Evolutionary conservation across 2,113 vertebrate genomes (phyloP).

Genomic region (Myotis lucifugus): DNA sequence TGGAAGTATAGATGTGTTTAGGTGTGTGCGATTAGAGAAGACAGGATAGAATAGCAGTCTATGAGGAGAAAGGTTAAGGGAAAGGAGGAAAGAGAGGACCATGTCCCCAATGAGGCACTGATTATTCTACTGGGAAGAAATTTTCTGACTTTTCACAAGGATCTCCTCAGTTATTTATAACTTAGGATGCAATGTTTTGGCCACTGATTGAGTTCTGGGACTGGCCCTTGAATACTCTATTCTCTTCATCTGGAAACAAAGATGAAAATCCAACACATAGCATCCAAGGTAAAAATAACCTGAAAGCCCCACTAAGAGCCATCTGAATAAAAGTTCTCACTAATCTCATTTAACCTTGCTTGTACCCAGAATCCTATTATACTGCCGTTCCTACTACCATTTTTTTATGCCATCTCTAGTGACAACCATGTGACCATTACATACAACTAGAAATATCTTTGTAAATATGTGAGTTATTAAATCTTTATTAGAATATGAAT

Average conservation of each 20-base stretch:
- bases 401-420: not conserved
- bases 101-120: accelerated
- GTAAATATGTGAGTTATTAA: not conserved
- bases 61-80: not conserved
- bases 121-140: not conserved
- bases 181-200: not conserved
- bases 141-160: not conserved
- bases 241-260: not conserved
- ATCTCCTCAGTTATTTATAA: not conserved
- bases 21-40: not conserved
- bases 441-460: not conserved
- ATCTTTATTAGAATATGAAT: not conserved
- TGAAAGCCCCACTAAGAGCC: not conserved
- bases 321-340: not conserved
- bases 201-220: not conserved
- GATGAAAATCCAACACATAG: not conserved
- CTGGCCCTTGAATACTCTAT: not conserved
- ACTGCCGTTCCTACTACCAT: not conserved
- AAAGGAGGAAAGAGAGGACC: not conserved
- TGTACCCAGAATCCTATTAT: not conserved
- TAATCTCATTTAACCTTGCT: not conserved
- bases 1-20: not conserved
- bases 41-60: not conserved
- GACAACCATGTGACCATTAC: not conserved
- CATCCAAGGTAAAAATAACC: not conserved